A percentile compares a stretch with the other conserved stretches of the same genome.
Conservation (phyloP, 2,888 invertebrate species). For the Cheilosia variabilis region DNA sequence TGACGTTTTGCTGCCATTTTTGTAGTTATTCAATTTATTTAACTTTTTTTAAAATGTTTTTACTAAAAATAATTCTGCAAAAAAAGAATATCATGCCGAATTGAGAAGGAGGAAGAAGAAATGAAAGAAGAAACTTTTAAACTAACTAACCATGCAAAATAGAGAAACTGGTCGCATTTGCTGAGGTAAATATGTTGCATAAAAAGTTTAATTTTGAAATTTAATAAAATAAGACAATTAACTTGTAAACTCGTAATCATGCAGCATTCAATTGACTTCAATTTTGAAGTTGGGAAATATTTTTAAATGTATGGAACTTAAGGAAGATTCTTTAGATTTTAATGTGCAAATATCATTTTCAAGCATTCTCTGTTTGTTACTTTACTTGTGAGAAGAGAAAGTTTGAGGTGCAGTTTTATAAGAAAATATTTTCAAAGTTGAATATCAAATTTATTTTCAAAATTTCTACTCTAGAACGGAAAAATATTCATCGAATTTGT, state of each 20-base stretch:
- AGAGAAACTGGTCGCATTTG: slow-evolving; percentile 18
- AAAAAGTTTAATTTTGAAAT: not conserved
- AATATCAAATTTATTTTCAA: not conserved
- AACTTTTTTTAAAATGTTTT: slow-evolving; percentile 13
- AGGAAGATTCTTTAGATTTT: not conserved
- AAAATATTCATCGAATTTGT: not conserved
- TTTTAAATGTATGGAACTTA: slow-evolving; percentile 3
- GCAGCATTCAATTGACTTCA: slow-evolving; percentile 58
- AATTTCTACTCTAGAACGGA: not conserved
- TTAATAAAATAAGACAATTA: not conserved
- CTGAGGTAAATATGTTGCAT: slow-evolving; percentile 25
- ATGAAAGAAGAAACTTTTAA: slow-evolving; percentile 2
- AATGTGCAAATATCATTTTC: slow-evolving; percentile 67
- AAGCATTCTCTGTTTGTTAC: not conserved
- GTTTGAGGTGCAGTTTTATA: slow-evolving; percentile 15
- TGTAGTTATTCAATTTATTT: slow-evolving; percentile 17
- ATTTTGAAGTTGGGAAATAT: not conserved
- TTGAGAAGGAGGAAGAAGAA: slow-evolving; percentile 16
- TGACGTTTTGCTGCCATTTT: slow-evolving; percentile 47
- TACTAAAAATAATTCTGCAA: slow-evolving; percentile 16
- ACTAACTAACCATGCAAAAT: slow-evolving; percentile 45
- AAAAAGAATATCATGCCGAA: slow-evolving; percentile 53
- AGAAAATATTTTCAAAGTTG: not conserved
- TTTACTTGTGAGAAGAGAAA: slow-evolving; percentile 17
- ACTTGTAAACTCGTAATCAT: slow-evolving; percentile 50